Evolutionary conservation across 2,888 invertebrate species (phyloP).

Genomic region (Poecilus cupreus): DNA sequence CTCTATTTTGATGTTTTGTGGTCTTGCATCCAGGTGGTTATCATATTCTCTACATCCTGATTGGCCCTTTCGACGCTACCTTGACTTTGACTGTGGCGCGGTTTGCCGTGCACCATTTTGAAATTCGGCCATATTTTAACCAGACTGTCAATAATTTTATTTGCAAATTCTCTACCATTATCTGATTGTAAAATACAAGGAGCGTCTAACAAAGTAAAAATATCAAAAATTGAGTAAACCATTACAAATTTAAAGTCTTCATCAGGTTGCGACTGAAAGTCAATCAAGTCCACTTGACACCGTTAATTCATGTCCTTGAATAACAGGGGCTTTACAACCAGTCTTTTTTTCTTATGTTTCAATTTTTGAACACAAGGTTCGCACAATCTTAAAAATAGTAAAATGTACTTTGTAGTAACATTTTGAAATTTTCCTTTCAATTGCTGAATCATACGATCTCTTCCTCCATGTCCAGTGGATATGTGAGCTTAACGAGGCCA

Average conservation of each 20-base stretch:
- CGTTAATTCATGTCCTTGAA: slow-evolving; percentile 65
- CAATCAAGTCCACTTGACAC: slow-evolving; percentile 69
- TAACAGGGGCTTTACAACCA: slow-evolving; percentile 61
- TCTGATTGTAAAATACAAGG: slow-evolving; percentile 68
- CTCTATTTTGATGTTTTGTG: slow-evolving; percentile 69
- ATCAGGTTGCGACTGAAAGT: slow-evolving; percentile 68
- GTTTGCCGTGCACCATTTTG: slow-evolving; percentile 70
- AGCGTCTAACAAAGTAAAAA: slow-evolving; percentile 69
- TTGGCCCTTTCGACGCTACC: slow-evolving; percentile 68
- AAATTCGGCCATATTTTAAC: slow-evolving; percentile 66
- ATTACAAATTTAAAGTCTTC: slow-evolving; percentile 68
- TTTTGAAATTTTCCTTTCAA: too few relatives aligned
- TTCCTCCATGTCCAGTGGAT: too few relatives aligned
- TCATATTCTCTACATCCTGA: slow-evolving; percentile 69
- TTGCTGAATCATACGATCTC: too few relatives aligned
- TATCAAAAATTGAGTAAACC: slow-evolving; percentile 68
- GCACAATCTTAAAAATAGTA: too few relatives aligned
- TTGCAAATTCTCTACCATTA: slow-evolving; percentile 67
- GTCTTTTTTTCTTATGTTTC: slow-evolving; percentile 58
- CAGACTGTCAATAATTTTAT: slow-evolving; percentile 64
- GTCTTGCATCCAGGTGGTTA: slow-evolving; percentile 68
- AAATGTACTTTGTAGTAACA: too few relatives aligned
- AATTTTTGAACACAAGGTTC: too few relatives aligned
- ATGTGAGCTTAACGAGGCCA: too few relatives aligned
- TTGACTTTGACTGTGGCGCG: slow-evolving; percentile 67